Base-by-base conservation (phyloP, 53 echinoderm and acorn worm species). In the Hippasteria phrygiana region DNA sequence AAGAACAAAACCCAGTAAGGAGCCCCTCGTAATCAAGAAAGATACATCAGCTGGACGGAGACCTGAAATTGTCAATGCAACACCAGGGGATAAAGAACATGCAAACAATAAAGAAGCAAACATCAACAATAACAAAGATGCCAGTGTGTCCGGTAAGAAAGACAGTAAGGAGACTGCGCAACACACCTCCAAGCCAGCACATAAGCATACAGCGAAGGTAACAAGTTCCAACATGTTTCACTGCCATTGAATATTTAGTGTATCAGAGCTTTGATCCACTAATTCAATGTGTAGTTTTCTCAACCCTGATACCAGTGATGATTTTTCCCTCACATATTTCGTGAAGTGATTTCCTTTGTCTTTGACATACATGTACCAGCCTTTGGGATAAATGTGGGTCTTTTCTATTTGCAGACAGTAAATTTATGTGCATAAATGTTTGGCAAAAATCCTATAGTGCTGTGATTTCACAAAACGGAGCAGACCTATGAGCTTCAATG, bases 141-240 rank as follows among this genome's bases (percentile, higher is more conserved):
- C 10, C 50, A 33, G 33, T 20, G 10, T 27, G 0, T 18, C 18
- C 43, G 67, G 33, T 1, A 66, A 45, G 27, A 83, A 35, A 83
- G 36, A n/a, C 33, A 50, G 18, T 36, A 69, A 37, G 12, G 85
- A 71, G 16, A 35, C 34, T 0, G 32, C 37, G 2, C 38, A 72
- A 47, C 70, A 87, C 36, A 70, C 71, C 43, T 40, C 50, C 70
- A 77, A 55, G 62, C 34, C 87, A 55, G 55, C 79, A 40, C 40
- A 87, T 51, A 54, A 71, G 45, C 69, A 53, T 62, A 78, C 71
- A 78, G 34, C 62, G 4, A 87, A 91, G 87, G 91, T 91, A 48
- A 62, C 43, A 20, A 18, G 38, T 10, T 20, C 18, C 2, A 17
- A 76, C 74, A 51, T 8, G 51, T 14, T 14, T n/a, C n/a, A n/a